Evolutionary conservation across 2,888 invertebrate species (phyloP), one percentile per base, ranked within the genome.

Genomic region (Eilema caniola): DNA sequence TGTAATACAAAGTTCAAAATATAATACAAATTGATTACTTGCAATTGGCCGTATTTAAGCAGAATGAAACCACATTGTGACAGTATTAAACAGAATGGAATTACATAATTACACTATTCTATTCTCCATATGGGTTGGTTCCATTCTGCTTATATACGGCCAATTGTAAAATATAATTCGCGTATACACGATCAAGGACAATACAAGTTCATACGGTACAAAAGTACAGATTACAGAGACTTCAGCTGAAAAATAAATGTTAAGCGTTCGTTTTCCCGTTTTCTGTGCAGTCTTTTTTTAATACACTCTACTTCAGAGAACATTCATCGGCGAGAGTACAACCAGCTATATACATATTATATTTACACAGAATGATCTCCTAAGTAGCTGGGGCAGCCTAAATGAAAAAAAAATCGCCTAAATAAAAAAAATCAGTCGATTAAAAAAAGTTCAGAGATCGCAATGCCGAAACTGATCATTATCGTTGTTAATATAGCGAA

Each of bases 341-440:
- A 71, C 71, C 80, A 83, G 73, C 73, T 88, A 88, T 87, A 83
- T 87, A 89, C 87, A 89, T 74, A 82, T 78, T 82, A 84, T 86
- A 78, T 86, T 83, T 88, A 89, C 86, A 85, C 79, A 78, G 74
- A 83, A 76, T 77, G 77, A 81, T 74, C 81, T 77, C 75, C 72
- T 75, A 67, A 75, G 78, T 81, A 83, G 83, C 83, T 80, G 76
- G 76, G 74, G 81, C 79, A 79, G 71, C 63, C 64, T 79, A 76
- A 69, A 78, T 72, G 73, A 71, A 14, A 53, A 72, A 74, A 56
- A 72, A 73, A 75, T 67, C 60, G n/a, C 59, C 71, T 67, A 81
- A 81, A 83, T 79, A 75, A 80, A 74, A 88, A 88, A 90, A 91
- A 90, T 93, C 93, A 93, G 93, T 93, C 93, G 65, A 88, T 88